phyloP scores from a whole-genome alignment of 1,140 invertebrate genomes.

The Drosophila obscura region DNA sequence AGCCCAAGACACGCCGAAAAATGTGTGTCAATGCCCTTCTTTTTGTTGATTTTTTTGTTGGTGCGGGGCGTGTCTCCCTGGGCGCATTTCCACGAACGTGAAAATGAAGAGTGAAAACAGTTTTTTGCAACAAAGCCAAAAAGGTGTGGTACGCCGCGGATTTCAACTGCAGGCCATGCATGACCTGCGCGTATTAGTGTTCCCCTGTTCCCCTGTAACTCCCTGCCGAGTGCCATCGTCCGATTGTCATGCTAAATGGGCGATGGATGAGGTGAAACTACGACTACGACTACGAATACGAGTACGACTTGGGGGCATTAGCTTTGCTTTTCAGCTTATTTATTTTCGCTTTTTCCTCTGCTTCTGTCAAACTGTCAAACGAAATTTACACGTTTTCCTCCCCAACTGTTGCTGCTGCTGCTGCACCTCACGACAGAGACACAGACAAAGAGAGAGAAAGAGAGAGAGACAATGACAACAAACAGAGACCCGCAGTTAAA shows the following conservation, averaged over 20 bases:
- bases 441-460: no score
- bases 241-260: conserved; percentile 78
- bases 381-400: conserved; percentile 67
- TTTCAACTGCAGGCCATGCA: conserved; percentile 72
- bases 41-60: conserved; percentile 48
- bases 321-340: conserved; percentile 17
- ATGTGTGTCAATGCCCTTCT: conserved; percentile 75
- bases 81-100: conserved; percentile 72
- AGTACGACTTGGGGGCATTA: conserved; percentile 33
- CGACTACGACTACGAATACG: conserved; percentile 39
- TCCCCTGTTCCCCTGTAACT: background rate
- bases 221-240: conserved; percentile 11
- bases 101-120: conserved; percentile 77
- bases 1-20: conserved; percentile 19
- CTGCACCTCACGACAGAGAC: conserved; percentile 53
- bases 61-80: conserved; percentile 48
- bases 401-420: conserved; percentile 2
- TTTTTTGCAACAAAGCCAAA: conserved; percentile 59
- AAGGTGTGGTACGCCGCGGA: conserved; percentile 66
- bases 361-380: conserved; percentile 47
- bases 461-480: no score
- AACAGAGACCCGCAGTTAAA: conserved; percentile 8
- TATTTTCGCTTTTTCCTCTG: conserved; percentile 22
- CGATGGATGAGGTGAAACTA: conserved; percentile 69
- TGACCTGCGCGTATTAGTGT: conserved; percentile 66